Conservation (phyloP, 2,888 invertebrate genomes). For the Chrysolina haemoptera region DNA sequence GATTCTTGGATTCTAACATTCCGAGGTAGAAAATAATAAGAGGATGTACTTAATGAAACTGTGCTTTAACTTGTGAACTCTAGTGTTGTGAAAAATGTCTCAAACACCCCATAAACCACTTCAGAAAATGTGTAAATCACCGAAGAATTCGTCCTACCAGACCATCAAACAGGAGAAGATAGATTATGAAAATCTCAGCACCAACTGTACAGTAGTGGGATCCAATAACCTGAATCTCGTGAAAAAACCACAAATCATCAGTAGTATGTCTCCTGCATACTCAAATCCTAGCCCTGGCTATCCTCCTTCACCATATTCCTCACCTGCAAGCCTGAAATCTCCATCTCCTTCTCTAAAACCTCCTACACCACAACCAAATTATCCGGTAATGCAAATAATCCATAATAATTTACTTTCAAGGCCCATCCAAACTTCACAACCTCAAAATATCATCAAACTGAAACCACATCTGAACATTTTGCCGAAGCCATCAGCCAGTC, state of each 20-base stretch:
- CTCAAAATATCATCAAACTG: constrained; percentile 68
- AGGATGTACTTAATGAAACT: constrained; percentile 56
- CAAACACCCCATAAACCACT: constrained; percentile 65
- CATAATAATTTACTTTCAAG: constrained; percentile 66
- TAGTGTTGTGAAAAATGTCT: constrained; percentile 67
- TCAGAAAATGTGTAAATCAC: constrained; percentile 70
- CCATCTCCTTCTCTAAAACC: constrained; percentile 60
- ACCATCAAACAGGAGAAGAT: constrained; percentile 63
- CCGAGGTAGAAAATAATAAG: constrained; percentile 45
- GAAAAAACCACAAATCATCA: constrained; percentile 67
- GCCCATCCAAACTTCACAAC: constrained; percentile 64
- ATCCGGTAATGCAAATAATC: constrained; percentile 69
- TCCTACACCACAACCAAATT: constrained; percentile 67
- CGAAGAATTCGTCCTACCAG: constrained; percentile 64
- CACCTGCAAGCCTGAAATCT: constrained; percentile 67
- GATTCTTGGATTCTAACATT: constrained; percentile 41
- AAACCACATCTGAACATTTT: constrained; percentile 69
- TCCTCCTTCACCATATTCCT: constrained; percentile 67
- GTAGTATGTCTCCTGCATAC: constrained; percentile 67
- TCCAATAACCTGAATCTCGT: constrained; percentile 69
- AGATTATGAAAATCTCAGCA: constrained; percentile 68
- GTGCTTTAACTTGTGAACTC: constrained; percentile 52
- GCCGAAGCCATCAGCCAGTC: constrained; percentile 69
- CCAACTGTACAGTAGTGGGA: constrained; percentile 69
- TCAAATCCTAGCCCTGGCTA: constrained; percentile 62